Conservation (phyloP, 2,888 invertebrate species). For the Eurytoma californica region DNA sequence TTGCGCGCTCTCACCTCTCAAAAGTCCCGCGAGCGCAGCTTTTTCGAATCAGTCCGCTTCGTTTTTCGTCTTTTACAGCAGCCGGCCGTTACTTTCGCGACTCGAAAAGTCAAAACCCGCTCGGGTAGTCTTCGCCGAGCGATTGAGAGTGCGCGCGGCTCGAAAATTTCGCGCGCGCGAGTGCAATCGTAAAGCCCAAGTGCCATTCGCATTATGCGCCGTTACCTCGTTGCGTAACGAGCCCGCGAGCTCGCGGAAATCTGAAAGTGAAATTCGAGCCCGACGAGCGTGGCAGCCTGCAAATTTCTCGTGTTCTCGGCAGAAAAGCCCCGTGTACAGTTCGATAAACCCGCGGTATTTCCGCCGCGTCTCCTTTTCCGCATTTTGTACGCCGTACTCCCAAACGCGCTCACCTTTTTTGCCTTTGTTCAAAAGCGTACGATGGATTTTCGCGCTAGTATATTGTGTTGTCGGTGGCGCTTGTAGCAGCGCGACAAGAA, state of each 20-base stretch:
- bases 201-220: too few relatives aligned
- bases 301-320: background rate
- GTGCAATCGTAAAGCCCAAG: background rate
- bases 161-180: background rate
- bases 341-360: too few relatives aligned
- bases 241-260: constrained; percentile 8
- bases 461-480: background rate
- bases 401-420: background rate
- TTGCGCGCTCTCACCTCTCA: too few relatives aligned
- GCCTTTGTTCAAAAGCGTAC: background rate
- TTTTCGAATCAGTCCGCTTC: too few relatives aligned
- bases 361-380: constrained; percentile 1
- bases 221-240: too few relatives aligned
- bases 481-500: background rate
- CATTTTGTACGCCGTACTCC: background rate
- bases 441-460: constrained; percentile 7
- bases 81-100: too few relatives aligned
- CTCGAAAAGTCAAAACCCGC: too few relatives aligned
- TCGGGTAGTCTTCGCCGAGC: too few relatives aligned
- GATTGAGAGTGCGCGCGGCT: too few relatives aligned
- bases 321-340: background rate
- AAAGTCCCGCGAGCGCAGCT: too few relatives aligned
- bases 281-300: too few relatives aligned
- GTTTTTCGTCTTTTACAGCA: too few relatives aligned
- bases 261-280: constrained; percentile 40